Base-by-base conservation (phyloP, 2,113 vertebrate genomes). In the Desmodus rotundus region DNA sequence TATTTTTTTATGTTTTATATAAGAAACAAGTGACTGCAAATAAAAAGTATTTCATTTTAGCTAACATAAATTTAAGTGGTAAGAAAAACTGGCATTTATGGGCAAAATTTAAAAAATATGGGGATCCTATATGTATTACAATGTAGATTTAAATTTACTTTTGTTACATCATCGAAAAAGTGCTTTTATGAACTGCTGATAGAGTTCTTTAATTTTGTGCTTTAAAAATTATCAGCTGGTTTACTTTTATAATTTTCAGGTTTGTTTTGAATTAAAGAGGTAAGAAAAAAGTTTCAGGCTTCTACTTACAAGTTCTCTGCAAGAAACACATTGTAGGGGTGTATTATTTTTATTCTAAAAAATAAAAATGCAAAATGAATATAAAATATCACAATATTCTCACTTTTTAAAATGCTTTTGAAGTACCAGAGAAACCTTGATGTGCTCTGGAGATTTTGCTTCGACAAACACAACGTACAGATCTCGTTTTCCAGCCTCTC, bases 101-200 rank as follows among this genome's bases (percentile, higher is more conserved):
- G 28, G 33, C 43, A 95, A 91, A 92, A 58, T 68, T 54, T 63
- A 4, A 50, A 89, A 95, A 80, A 93, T 67, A 80, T 95, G 45
- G 24, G 19, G 43, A 67, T 74, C 56, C 93, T 86, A 50, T 74
- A 43, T 26, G 54, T 74, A 96, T 93, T 95, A 96, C 82, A 81
- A 93, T 76, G 8, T 31, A 92, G 81, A 72, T 85, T 92, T 36
- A 85, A 84, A 95, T 80, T 73, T 72, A 87, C 19, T 95, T 95
- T 47, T 70, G 36, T 83, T 80, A 78, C 9, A 82, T 84, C 28
- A 85, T n/a, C 36, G 50, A 58, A 89, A 61, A 80, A 83, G 28
- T 58, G 16, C 19, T 91, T 88, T 96, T 78, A 78, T 90, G 58
- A 65, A 12, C 5, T 28, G 3, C 38, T 36, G 17, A 73, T 77